Conservation (phyloP, 2,113 vertebrate species). For the Lutjanus erythropterus region DNA sequence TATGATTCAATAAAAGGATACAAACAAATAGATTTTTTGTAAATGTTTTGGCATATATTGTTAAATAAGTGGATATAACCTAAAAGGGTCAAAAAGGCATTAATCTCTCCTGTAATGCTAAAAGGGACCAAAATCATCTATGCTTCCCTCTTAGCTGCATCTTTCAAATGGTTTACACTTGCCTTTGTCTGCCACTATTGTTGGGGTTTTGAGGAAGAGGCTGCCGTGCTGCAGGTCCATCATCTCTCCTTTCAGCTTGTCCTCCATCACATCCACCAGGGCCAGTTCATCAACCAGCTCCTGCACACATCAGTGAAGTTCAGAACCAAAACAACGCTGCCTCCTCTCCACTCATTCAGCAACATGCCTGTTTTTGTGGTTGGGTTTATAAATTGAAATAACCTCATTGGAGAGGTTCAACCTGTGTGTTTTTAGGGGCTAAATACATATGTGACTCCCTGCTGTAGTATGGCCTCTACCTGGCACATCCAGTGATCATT, state of each 20-base stretch:
- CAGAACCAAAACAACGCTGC: background rate
- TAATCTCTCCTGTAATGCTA: no score
- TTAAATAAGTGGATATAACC: no score
- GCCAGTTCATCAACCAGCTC: constrained; percentile 94
- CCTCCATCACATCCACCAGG: constrained; percentile 96
- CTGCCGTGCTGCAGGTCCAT: constrained; percentile 97
- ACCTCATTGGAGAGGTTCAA: background rate
- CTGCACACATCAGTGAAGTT: constrained; percentile 73
- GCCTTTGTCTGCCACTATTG: constrained; percentile 96
- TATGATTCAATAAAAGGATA: no score
- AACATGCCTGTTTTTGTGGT: background rate
- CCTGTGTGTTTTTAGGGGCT: background rate
- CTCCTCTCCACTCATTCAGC: background rate
- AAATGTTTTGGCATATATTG: no score
- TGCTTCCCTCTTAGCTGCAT: background rate
- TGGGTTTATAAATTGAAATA: background rate
- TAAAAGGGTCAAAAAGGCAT: no score
- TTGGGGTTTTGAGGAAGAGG: constrained; percentile 94
- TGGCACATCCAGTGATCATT: background rate
- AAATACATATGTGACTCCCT: background rate
- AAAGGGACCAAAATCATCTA: background rate
- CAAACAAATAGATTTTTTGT: no score
- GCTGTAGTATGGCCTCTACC: background rate
- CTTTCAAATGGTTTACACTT: constrained; percentile 29
- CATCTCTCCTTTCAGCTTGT: constrained; percentile 98